Base-by-base conservation (phyloP, 2,888 invertebrate genomes). In the Drosophila pullipes region DNA sequence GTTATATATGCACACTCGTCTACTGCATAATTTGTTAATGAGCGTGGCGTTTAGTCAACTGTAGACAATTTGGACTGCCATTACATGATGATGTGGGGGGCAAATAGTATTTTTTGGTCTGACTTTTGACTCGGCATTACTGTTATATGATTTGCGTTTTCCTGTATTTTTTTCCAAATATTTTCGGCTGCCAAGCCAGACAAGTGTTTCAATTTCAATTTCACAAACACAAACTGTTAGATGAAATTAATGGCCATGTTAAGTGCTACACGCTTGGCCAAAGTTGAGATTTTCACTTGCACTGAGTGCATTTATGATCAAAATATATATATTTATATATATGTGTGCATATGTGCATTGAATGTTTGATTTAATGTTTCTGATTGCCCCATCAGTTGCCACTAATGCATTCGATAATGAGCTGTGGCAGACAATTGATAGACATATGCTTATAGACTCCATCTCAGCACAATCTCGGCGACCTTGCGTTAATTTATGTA, bases 141-240 rank as follows among this genome's bases (percentile, higher is more conserved):
- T 82, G 88, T 88, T 85, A 83, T 85, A 76, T 85, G 85, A 84
- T 89, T 88, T 75, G 69, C 47, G 75, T 83, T 79, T 85, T 88
- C 86, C 85, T 81, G 81, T 74, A 3, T 70, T 25, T 35, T 55
- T 37, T 28, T 28, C 9, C 54, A 47, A 47, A 30, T 60, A 75
- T 65, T 63, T 54, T 39, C 39, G 61, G 35, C 41, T 59, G 18
- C 64, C 57, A 63, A 67, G 61, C 37, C 31, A 25, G 39, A 18
- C 44, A 80, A 77, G 84, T 84, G 87, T 69, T 83, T 80, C 65
- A 69, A 52, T 61, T 76, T 64, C 55, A 59, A 78, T 67, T 47
- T 69, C 78, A 78, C 81, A 85, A 85, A 76, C 59, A 72, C 66
- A 67, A 66, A 39, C 69, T 58, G 49, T 52, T 44, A 33, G 55